Base-by-base conservation (phyloP, 2,888 invertebrate genomes). In the Smittia sp. region DNA sequence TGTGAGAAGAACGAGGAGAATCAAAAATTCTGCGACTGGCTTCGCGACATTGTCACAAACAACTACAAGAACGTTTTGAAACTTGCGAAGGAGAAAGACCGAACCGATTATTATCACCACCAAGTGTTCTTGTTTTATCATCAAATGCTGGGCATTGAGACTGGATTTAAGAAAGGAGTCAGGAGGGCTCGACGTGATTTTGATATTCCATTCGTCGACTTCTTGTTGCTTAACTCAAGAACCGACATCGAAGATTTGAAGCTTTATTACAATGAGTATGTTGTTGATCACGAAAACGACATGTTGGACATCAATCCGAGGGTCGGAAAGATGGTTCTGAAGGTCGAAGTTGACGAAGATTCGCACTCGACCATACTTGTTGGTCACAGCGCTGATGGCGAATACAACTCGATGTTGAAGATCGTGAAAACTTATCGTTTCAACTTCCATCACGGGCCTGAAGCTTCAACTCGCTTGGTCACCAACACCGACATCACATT, bases 351-450 rank as follows among this genome's bases (percentile, higher is more conserved):
- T 2, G 66, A 73, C 3, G 74, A 74, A 11, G 62, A 69, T 1
- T 74, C 77, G 0, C 76, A 78, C 1, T 77, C 83, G 76, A 85
- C 85, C 81, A 85, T 95, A 32, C 90, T 87, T 75, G 85, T 92
- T 18, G 89, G 92, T 0, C 95, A 96, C 79, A 92, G 91, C 78
- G 90, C 92, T 1, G 94, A 92, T 81, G 90, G 87, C 79, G 90
- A 90, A 75, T 94, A 91, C 79, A 85, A 87, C 38, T 87, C 88
- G 76, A 96, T 96, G 95, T 84, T 93, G 75, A 86, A 94, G 74
- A 87, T 95, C 39, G 84, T 93, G 78, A 96, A 96, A 81, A 88
- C 89, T 74, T 96, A 96, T 83, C 90, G 90, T 78, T 87, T 96
- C 70, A 87, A 88, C 75, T 93, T 89, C 80, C 91, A 89, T 76